Evolutionary conservation across 1,140 invertebrate species (phyloP).

Genomic region (Hypothenemus hampei): DNA sequence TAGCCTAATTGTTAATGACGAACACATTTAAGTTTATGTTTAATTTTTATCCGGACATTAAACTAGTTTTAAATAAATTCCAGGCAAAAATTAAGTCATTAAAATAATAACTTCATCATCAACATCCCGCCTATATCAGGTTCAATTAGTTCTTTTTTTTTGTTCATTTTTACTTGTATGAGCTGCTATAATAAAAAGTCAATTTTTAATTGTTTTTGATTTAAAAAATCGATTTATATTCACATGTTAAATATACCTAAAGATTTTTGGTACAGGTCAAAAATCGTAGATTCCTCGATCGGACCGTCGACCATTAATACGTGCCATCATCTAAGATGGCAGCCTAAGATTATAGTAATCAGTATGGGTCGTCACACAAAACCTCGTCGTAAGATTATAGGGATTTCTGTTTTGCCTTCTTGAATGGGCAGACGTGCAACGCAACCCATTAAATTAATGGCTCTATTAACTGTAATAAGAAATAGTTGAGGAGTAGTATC

Average conservation of each 20-base stretch:
- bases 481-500: too few species aligned
- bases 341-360: conserved; percentile 21
- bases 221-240: too few species aligned
- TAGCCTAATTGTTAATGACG: too few species aligned
- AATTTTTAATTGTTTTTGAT: background rate
- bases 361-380: conserved; percentile 5
- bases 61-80: too few species aligned
- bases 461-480: conserved; percentile 9
- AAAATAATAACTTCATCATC: background rate
- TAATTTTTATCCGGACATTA: too few species aligned
- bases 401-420: conserved; percentile 8
- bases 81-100: too few species aligned
- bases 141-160: background rate
- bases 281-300: conserved; percentile 35
- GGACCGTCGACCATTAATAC: conserved; percentile 24
- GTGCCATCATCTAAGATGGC: conserved; percentile 21
- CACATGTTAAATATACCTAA: too few species aligned
- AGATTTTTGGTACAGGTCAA: conserved; percentile 12
- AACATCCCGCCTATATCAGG: background rate
- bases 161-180: background rate
- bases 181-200: background rate
- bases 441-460: conserved; percentile 13
- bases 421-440: conserved; percentile 12
- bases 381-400: conserved; percentile 15
- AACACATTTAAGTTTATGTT: too few species aligned